phyloP scores from a whole-genome alignment of 2,113 vertebrate genomes.

The Catagonus wagneri region DNA sequence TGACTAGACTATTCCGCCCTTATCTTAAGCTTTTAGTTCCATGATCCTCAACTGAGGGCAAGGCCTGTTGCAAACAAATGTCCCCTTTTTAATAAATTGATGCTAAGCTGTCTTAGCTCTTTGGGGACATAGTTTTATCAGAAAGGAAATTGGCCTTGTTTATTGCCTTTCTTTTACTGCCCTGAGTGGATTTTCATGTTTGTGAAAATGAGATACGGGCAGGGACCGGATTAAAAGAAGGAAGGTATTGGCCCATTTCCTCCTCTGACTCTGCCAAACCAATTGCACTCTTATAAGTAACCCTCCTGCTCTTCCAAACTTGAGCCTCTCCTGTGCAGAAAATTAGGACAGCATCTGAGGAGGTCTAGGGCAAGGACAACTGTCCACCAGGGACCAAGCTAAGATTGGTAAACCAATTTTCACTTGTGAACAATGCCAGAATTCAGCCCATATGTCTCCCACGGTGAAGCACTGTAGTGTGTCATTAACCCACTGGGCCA shows the following conservation, averaged over 20 bases:
- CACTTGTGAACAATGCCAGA: constrained; percentile 82
- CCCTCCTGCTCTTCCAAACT: constrained; percentile 46
- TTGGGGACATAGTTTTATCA: constrained; percentile 56
- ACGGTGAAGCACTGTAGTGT: constrained; percentile 71
- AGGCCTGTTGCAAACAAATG: constrained; percentile 7
- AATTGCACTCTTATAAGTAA: constrained; percentile 57
- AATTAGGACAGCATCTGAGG: constrained; percentile 78
- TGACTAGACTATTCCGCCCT: not conserved
- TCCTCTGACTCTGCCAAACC: constrained; percentile 55
- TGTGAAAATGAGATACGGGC: constrained; percentile 68
- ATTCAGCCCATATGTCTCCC: constrained; percentile 78
- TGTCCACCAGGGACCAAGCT: constrained; percentile 73
- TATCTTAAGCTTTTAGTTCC: constrained; percentile 24
- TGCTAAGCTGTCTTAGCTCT: constrained; percentile 53
- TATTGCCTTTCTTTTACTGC: constrained; percentile 38
- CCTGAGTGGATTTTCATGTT: constrained; percentile 62
- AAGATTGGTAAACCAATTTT: constrained; percentile 82
- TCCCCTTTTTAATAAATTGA: constrained; percentile 70
- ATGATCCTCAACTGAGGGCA: not conserved
- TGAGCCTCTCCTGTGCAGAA: constrained; percentile 77
- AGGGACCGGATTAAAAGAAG: constrained; percentile 60
- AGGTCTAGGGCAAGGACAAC: constrained; percentile 72
- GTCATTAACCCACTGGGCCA: constrained; percentile 80
- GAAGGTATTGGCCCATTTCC: constrained; percentile 48
- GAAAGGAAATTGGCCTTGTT: constrained; percentile 72